These are phyloP conservation scores for Macrobrachium rosenbergii DNA, from an alignment of 1,140 invertebrate species.

Conservation along the genomic window DNA sequence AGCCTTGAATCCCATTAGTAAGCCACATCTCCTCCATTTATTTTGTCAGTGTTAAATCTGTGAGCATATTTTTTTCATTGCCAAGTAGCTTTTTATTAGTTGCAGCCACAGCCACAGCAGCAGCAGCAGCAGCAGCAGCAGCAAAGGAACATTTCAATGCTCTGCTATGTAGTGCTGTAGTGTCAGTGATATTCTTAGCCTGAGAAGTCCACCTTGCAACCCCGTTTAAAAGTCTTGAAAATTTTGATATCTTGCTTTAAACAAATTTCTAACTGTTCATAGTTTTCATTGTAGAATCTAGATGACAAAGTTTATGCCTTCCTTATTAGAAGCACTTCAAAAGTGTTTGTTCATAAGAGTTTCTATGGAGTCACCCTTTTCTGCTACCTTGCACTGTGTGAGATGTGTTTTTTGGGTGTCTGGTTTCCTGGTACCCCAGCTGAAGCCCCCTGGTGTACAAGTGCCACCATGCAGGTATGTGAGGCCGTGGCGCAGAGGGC, in stretches of 20 bases:
- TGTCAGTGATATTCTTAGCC: constrained; percentile 16
- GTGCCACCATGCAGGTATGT: constrained; percentile 62
- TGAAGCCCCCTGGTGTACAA: constrained; percentile 60
- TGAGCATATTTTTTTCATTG: constrained; percentile 25
- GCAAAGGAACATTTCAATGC: constrained; percentile 10
- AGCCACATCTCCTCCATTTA: constrained; percentile 2
- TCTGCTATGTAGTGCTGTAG: constrained; percentile 27
- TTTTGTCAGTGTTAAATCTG: constrained; percentile 31
- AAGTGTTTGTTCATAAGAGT: neutral
- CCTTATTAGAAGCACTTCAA: constrained; percentile 32
- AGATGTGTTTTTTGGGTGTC: constrained; percentile 32
- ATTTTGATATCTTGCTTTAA: constrained; percentile 10
- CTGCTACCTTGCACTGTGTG: constrained; percentile 51
- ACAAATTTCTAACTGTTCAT: constrained; percentile 32
- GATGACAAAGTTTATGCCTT: constrained; percentile 17
- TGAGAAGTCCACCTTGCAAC: constrained; percentile 26
- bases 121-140: neutral
- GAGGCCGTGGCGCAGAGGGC: constrained; percentile 62
- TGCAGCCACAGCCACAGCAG: neutral
- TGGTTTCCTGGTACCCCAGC: constrained; percentile 45
- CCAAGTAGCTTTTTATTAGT: constrained; percentile 20
- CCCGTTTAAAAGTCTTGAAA: constrained; percentile 13
- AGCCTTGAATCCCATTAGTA: constrained; percentile 17
- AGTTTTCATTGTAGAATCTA: constrained; percentile 37
- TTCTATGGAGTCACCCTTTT: constrained; percentile 47